Base-by-base conservation (phyloP, 2,888 invertebrate species). In the Acrocera orbiculus region DNA sequence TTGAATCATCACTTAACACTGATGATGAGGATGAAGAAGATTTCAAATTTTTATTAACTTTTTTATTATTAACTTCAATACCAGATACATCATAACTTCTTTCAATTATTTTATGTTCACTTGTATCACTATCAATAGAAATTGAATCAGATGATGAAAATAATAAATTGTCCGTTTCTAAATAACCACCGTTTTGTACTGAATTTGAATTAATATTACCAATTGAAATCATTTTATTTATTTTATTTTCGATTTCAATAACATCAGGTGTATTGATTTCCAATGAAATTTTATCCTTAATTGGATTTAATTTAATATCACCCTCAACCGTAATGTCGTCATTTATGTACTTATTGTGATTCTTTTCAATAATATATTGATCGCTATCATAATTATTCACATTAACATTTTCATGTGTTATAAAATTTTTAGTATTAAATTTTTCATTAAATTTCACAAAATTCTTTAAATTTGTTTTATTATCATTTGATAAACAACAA, bases 101-200 rank as follows among this genome's bases (percentile, higher is more conserved):
- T 32, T 54, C 47, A 11, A 53, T 48, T 26, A 47, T 34, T 25
- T 44, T 46, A n/a, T n/a, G n/a, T n/a, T n/a, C n/a, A n/a, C n/a
- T n/a, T n/a, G n/a, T n/a, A n/a, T n/a, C n/a, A n/a, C n/a, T n/a
- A n/a, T 63, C 64, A 16, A 64, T 63, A 23, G 61, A 54, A 29
- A 61, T 62, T 4, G 67, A 66, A 41, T 65, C 65, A 34, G 65
- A 63, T 10, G 44, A 42, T 1, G 69, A 68, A 13, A 68, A 67
- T 22, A 66, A 70, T 28, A 68, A 65, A 50, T 67, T 69, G 49
- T 74, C 65, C 25, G 61, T 59, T 35, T 56, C 55, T 32, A 66
- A 46, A 46, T 64, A 61, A 7, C 65, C 64, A 27, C 41, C 44
- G 28, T 29, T 39, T 16, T 34, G 17, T 16, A 25, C 15, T 13